Base-by-base conservation (phyloP, 2,113 vertebrate genomes). In the Casuarius casuarius region DNA sequence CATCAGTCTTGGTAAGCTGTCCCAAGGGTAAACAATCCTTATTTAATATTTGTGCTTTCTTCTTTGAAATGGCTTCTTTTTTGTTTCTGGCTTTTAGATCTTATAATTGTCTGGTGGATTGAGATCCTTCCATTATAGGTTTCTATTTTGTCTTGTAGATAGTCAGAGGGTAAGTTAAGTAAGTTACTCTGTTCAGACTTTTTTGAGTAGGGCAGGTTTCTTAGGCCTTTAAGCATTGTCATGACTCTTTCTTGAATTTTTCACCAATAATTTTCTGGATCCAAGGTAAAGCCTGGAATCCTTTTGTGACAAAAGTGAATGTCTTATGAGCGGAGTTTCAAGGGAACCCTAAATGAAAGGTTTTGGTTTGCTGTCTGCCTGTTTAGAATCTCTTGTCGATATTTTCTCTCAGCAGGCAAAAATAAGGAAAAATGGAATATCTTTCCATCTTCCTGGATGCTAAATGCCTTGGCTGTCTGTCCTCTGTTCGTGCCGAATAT, bases 371-470 rank as follows among this genome's bases (percentile, higher is more conserved):
- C 44, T 88, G 10, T 7, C 61, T 74, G 31, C 25, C 5, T 77
- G 3, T 62, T 31, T 87, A 35, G 40, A 84, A 51, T 17, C 5
- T 68, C 5, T 70, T 76, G 13, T 44, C 44, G 56, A 7, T 73
- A 66, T 52, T 83, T 42, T 7, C 12, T 80, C 72, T 80, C 25
- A 58, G 67, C 12, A 67, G 52, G 31, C 10, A 59, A 85, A 90
- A n/a, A 25, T 5, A 46, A 46, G 33, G 12, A 13, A 29, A 59
- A 48, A 58, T 10, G 22, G 20, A 59, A 10, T 2, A 31, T 31
- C 29, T 58, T 42, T 70, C 3, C 33, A 26, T 73, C 0, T 0
- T 38, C 26, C 1, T 22, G 31, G 38, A 81, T 9, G 12, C 10
- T 81, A 77, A 91, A 81, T 52, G 29, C 13, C 29, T 66, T 66